Base-by-base conservation (phyloP, 2,797 vertebrate genomes). In the Spinus olivaceus region DNA sequence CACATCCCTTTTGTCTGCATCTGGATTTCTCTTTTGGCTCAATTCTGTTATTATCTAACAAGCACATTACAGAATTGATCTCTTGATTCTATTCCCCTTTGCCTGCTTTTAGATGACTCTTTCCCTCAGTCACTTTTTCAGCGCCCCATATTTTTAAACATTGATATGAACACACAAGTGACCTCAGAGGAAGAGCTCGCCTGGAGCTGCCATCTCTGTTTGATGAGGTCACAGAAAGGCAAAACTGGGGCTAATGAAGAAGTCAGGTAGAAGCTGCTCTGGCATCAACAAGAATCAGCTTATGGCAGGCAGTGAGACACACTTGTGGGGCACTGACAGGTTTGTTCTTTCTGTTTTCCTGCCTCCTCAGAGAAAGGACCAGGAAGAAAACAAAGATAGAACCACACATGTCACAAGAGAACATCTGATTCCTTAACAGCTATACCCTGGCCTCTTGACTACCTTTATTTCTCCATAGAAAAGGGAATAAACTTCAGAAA, bases 361-460 rank as follows among this genome's bases (percentile, higher is more conserved):
- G 22, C 15, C 39, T 65, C 37, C 66, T 86, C 66, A 42, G n/a
- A 21, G 56, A 78, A 77, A 76, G n/a, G 15, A 65, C 9, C 4
- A 4, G 82, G 24, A 24, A 67, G 11, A 51, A 59, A 81, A 74
- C 10, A 51, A 54, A 54, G n/a, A 46, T 11, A 79, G 46, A 90
- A 64, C 17, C 15, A 56, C 0, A 0, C 0, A 1, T 5, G 12
- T 28, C 24, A 20, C 7, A 65, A 59, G 15, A 42, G 5, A 92
- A 65, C 24, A 87, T 8, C 18, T 57, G 41, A 65, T 69, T 60
- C 33, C 47, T 54, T 32, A 1, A 1, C 46, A 90, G 44, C 61
- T 67, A 46, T 1, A 2, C 20, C 69, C 35, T 46, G 33, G 30
- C 37, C 47, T 78, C 53, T 65, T 74, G 37, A 41, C 30, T 77